Evolutionary conservation across 2,888 invertebrate species (phyloP).

Genomic region (Heliconius ismenius): DNA sequence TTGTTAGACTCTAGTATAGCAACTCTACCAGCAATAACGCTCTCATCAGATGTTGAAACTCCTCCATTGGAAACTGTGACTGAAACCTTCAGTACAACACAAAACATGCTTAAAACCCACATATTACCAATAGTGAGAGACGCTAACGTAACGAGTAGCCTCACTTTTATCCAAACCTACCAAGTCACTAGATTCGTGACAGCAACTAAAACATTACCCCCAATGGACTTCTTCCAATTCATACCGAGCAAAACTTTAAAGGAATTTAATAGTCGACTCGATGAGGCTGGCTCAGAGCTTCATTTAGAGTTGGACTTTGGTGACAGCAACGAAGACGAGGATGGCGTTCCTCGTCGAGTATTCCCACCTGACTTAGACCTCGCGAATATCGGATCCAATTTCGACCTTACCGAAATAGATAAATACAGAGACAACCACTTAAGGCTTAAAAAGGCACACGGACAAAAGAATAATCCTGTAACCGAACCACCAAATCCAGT

Average conservation of each 20-base stretch:
- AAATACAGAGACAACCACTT: slow-evolving; percentile 83
- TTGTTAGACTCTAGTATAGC: slow-evolving; percentile 89
- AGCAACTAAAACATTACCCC: slow-evolving; percentile 94
- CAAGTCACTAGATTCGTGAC: slow-evolving; percentile 92
- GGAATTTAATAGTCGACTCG: slow-evolving; percentile 92
- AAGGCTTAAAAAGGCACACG: slow-evolving; percentile 75
- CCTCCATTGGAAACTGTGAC: slow-evolving; percentile 93
- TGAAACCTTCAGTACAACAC: slow-evolving; percentile 95
- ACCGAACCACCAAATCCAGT: slow-evolving; percentile 77
- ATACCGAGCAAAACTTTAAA: slow-evolving; percentile 92
- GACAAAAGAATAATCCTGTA: slow-evolving; percentile 74
- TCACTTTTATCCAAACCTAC: slow-evolving; percentile 94
- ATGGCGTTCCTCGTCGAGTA: slow-evolving; percentile 73
- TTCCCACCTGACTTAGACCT: slow-evolving; percentile 86
- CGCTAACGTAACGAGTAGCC: slow-evolving; percentile 86
- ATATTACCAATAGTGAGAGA: slow-evolving; percentile 90
- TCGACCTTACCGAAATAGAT: slow-evolving; percentile 87
- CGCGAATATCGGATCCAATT: slow-evolving; percentile 87
- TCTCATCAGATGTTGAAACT: slow-evolving; percentile 89
- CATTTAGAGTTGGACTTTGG: slow-evolving; percentile 93
- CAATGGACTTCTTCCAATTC: slow-evolving; percentile 92
- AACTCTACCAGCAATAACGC: slow-evolving; percentile 89
- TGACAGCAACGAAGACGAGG: slow-evolving; percentile 87
- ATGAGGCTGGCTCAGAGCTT: slow-evolving; percentile 93
- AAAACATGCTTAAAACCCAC: slow-evolving; percentile 93